Evolutionary conservation across 2,113 vertebrate species (phyloP).

Genomic region (Dipodomys spectabilis): DNA sequence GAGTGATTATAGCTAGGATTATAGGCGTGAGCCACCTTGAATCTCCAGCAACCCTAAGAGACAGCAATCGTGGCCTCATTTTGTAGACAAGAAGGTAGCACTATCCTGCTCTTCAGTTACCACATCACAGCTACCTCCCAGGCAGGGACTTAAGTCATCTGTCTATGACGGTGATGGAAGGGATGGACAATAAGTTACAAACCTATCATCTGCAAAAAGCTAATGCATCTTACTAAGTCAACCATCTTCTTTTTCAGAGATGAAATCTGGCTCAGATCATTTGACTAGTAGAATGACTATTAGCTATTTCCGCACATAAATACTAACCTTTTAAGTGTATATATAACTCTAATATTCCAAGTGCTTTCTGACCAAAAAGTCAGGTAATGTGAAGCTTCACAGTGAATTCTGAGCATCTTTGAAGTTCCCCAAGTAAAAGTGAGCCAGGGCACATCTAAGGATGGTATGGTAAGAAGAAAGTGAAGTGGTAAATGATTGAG

Average conservation of each 20-base stretch:
- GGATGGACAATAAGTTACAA: background rate
- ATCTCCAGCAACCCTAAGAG: background rate
- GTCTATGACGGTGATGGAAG: background rate
- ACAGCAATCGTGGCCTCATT: background rate
- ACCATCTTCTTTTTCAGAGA: conserved; percentile 21
- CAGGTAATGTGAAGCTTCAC: background rate
- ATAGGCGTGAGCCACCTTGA: background rate
- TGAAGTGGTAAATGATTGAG: background rate
- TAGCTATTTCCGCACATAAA: conserved; percentile 10
- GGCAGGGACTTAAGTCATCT: too few relatives aligned
- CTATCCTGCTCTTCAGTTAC: background rate
- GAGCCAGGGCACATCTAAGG: background rate
- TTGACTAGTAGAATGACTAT: background rate
- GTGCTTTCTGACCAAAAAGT: background rate
- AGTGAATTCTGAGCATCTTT: background rate
- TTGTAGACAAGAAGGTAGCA: conserved; percentile 13
- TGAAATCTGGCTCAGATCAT: background rate
- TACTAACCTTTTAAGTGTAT: background rate
- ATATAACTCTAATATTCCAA: background rate
- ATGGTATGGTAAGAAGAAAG: background rate
- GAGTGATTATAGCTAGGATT: too few relatives aligned
- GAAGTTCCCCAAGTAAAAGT: background rate
- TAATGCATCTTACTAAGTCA: background rate
- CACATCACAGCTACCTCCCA: background rate
- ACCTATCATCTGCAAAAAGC: background rate